A percentile compares a stretch with the other conserved stretches of the same genome.
These are phyloP conservation scores for Melikaiella ostensackeni DNA, from an alignment of 2,888 invertebrate genomes.

Conservation along the genomic window DNA sequence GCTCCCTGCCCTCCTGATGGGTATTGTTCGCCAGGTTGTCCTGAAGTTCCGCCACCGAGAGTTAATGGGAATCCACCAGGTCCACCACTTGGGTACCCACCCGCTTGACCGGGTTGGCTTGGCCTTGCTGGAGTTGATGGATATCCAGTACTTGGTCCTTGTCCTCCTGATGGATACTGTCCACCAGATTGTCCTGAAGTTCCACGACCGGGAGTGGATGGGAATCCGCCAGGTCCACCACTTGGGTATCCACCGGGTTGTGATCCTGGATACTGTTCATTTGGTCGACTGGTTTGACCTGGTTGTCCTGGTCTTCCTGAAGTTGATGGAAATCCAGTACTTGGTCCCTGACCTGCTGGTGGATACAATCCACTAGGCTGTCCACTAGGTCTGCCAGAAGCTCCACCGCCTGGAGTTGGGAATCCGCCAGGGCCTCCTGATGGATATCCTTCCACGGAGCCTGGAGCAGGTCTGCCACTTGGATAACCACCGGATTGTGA, in stretches of 20 bases:
- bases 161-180: constrained; percentile 49
- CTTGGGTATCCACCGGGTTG: constrained; percentile 58
- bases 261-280: constrained; percentile 62
- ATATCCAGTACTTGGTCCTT: constrained; percentile 52
- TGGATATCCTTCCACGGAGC: background rate
- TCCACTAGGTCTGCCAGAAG: constrained; percentile 2
- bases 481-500: constrained; percentile 56
- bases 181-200: constrained; percentile 48
- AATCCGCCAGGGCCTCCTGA: constrained; percentile 48
- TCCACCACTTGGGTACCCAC: constrained; percentile 62
- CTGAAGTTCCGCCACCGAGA: background rate
- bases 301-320: constrained; percentile 36
- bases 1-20: constrained; percentile 49
- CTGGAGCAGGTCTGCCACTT: background rate
- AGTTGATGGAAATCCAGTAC: constrained; percentile 52
- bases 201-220: constrained; percentile 48
- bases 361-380: constrained; percentile 45
- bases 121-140: constrained; percentile 45
- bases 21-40: constrained; percentile 19
- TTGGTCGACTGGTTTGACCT: constrained; percentile 50
- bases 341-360: constrained; percentile 52
- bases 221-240: constrained; percentile 43
- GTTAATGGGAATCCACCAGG: constrained; percentile 51
- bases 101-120: constrained; percentile 53
- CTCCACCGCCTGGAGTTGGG: constrained; percentile 33